phyloP scores from a whole-genome alignment of 1,140 invertebrate genomes.

The Goniozus legneri region DNA sequence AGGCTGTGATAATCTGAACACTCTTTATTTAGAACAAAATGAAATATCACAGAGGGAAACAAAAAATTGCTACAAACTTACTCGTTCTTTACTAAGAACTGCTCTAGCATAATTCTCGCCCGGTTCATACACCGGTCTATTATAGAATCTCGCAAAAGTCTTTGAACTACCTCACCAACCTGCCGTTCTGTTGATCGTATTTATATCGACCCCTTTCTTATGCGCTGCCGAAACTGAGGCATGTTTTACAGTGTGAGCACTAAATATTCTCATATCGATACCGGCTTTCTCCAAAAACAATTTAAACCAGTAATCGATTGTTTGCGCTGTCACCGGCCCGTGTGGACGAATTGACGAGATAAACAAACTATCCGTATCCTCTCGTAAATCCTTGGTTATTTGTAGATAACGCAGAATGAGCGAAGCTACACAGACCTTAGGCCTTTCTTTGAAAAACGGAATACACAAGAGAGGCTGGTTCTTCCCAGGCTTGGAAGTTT shows the following conservation, averaged over 20 bases:
- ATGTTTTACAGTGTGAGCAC: neutral
- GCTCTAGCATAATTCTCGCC: neutral
- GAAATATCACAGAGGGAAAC: too few species aligned
- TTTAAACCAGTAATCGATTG: neutral
- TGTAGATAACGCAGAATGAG: neutral
- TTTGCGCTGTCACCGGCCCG: neutral
- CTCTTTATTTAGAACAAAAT: too few species aligned
- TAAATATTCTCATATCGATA: neutral
- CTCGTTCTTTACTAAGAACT: slow-evolving; percentile 2
- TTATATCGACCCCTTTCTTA: neutral
- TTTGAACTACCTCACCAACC: neutral
- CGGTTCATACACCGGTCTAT: neutral
- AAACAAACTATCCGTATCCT: neutral
- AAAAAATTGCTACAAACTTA: slow-evolving; percentile 12
- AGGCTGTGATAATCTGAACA: too few species aligned
- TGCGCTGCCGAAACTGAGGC: neutral
- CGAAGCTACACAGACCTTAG: neutral
- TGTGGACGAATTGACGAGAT: neutral
- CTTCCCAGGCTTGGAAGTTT: neutral
- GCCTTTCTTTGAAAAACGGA: neutral
- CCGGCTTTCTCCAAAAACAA: neutral
- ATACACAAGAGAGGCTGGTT: neutral
- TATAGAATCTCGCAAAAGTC: neutral
- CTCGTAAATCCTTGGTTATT: neutral
- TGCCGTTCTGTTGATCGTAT: neutral